Conservation (phyloP, 2,113 vertebrate species). For the Mohoua ochrocephala region DNA sequence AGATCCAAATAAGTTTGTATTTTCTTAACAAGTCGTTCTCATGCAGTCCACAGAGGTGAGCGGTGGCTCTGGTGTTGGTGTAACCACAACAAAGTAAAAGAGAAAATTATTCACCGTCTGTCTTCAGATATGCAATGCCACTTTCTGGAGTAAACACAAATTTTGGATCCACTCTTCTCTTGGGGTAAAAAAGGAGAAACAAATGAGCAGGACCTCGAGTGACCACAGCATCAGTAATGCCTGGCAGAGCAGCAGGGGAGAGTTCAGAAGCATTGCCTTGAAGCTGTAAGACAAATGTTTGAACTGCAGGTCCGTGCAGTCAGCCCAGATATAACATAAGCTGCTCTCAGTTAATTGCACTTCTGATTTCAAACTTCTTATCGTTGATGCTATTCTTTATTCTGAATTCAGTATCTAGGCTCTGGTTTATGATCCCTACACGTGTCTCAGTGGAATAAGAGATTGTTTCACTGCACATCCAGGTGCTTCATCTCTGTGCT, state of each 20-base stretch:
- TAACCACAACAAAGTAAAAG: background rate
- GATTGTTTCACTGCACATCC: background rate
- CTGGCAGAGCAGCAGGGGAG: background rate
- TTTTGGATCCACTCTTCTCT: accelerated
- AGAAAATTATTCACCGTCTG: background rate
- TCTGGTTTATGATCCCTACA: background rate
- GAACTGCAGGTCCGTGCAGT: background rate
- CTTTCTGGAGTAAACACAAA: background rate
- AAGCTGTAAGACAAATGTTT: background rate
- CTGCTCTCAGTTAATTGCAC: background rate
- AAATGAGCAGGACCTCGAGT: background rate
- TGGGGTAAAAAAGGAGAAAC: background rate
- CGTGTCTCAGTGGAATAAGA: background rate
- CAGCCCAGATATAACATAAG: background rate
- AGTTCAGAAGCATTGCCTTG: background rate
- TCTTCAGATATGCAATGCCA: background rate
- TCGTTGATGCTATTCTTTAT: background rate
- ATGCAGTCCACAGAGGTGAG: background rate
- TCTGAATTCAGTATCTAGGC: background rate
- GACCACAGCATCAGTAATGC: background rate
- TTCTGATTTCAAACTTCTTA: background rate
- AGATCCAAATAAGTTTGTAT: background rate
- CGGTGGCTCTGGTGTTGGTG: background rate
- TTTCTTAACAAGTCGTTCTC: background rate
- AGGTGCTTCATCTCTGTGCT: background rate